A percentile compares a stretch with the other conserved stretches of the same genome.
Evolutionary conservation across 2,888 invertebrate species (phyloP).

Genomic region (Conomelus anceps): DNA sequence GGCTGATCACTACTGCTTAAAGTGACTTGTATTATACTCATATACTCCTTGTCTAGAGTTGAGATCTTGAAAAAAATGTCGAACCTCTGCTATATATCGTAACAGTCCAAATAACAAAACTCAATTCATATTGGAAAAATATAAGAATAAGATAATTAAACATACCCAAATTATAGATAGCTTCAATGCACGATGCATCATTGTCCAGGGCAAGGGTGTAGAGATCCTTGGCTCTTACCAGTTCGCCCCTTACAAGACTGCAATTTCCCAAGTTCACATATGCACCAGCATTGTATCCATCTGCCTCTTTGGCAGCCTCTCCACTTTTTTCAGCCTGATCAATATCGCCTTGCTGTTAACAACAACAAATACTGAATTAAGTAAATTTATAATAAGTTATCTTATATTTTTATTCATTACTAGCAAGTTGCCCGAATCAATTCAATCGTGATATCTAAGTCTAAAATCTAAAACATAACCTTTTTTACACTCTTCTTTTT

Average conservation of each 20-base stretch:
- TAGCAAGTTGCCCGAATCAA: background rate
- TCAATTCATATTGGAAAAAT: no score
- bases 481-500: no score
- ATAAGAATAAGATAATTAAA: conserved; percentile 1
- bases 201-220: conserved; percentile 69
- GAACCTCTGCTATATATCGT: no score
- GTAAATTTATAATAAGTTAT: background rate
- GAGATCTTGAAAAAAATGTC: no score
- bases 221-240: conserved; percentile 62
- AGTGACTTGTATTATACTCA: no score
- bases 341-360: conserved; percentile 65
- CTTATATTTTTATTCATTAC: background rate
- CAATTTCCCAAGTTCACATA: conserved; percentile 81
- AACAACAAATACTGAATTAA: background rate
- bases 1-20: no score
- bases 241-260: conserved; percentile 59
- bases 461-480: no score
- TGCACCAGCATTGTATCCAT: conserved; percentile 72
- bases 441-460: no score
- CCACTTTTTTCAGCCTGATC: conserved; percentile 71
- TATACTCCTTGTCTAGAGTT: no score
- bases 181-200: conserved; percentile 77
- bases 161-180: conserved; percentile 70
- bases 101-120: no score
- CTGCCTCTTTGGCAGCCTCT: conserved; percentile 63